Base-by-base conservation (phyloP, 2,888 invertebrate species). In the Diaperis boleti region DNA sequence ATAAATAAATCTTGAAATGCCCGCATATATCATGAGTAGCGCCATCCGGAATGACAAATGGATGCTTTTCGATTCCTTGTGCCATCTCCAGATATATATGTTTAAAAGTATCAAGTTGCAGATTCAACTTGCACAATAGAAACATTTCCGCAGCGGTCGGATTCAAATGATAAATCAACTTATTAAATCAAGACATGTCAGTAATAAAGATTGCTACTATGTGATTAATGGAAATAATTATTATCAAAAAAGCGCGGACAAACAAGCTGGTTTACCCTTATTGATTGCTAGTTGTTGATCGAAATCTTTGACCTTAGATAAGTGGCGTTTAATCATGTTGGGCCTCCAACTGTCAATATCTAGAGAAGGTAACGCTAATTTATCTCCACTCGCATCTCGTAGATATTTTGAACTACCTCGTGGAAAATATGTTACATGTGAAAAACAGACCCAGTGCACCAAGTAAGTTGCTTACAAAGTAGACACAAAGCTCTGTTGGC, bases 21-120 rank as follows among this genome's bases (percentile, higher is more conserved):
- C 62, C 62, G 49, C 65, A 67, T 69, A 65, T 69, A 69, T 69
- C 69, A 67, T 66, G 62, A 64, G 62, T 64, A 61, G 64, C 60
- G 60, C 62, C 60, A 59, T 64, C 62, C 59, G 62, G 62, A 62
- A 69, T 69, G 67, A 69, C 67, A 69, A 69, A 69, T 69, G 69
- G 67, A 67, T 62, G 66, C 64, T 69, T 64, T 69, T 69, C 68
- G 68, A 67, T 67, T 65, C 66, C 59, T 65, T 52, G 61, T 67
- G 68, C 60, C 68, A 65, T 69, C 59, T 37, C 59, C 68, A 67
- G 64, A 67, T 69, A 65, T 63, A 69, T 67, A 61, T 65, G 63
- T 67, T 66, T 64, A 65, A 67, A 62, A 65, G 62, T 63, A 65
- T 63, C 62, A 65, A 65, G 45, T 59, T 63, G 50, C 54, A 62